Evolutionary conservation across 2,888 invertebrate genomes (phyloP), one percentile per base, ranked within the genome.

Genomic region (Caprella mutica): DNA sequence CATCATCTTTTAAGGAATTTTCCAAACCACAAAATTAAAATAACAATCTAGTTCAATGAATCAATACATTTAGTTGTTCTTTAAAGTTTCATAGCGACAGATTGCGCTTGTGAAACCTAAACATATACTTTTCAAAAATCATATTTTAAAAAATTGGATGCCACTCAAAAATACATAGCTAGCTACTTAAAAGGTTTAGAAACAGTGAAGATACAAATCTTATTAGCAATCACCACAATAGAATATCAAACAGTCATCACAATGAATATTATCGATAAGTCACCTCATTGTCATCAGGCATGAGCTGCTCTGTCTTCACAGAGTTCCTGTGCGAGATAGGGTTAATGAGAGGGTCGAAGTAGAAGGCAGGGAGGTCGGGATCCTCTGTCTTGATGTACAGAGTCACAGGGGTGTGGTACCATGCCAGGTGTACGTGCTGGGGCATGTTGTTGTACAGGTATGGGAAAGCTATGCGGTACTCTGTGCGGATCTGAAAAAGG

Each of bases 321-420:
- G 90, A 82, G 74, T 91, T 88, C 54, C 92, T 80, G 71, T 96
- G 94, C 1, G 97, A 92, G 68, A 99, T 98, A 0, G 98, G 97
- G 76, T 99, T 99, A 71, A 99, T 98, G 48, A 99, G 78, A 0
- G 98, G 98, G 77, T 99, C 98, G 75, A 97, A 99, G 74, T 99
- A 99, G 75, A 98, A 99, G 0, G 98, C 98, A 33, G 98, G 98
- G 56, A 99, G 77, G 76, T 99, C 98, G 6, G 98, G 97, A 80
- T 99, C 98, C 76, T 99, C 98, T 0, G 98, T 98, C 78, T 98
- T 98, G 69, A 99, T 99, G 74, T 90, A 99, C 1, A 99, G 96
- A 5, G 99, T 97, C 73, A 96, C 97, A 24, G 98, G 97, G 6
- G 92, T 86, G 74, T 99, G 98, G 74, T 99, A 99, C 98, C 96